Base-by-base conservation (phyloP, 1,140 invertebrate genomes). In the Dinothrombium tinctorium region DNA sequence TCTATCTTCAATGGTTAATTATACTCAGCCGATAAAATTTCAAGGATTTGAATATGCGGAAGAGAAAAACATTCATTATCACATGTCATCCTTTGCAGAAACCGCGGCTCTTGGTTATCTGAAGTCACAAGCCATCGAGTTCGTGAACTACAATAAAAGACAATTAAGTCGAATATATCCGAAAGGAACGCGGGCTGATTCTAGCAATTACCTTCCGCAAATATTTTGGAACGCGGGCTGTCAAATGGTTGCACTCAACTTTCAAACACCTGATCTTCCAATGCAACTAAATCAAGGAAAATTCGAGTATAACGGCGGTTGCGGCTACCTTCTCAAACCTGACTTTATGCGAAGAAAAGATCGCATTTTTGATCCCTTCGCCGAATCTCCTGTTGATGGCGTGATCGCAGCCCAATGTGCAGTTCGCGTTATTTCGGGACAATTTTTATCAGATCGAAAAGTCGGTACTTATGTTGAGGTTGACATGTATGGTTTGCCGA, bases 271-370 rank as follows among this genome's bases (percentile, higher is more conserved):
- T 12, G 94, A 99, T 67, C 64, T 99, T 45, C 89, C 89, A 11
- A 96, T 99, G 89, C 94, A 99, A 64, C 64, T 99, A 41, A 99
- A 99, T 64, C 90, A 96, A 66, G 94, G 94, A 46, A 99, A 98
- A 68, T 99, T 98, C 63, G 94, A 99, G 59, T 71, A 71, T 48
- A 69, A 69, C 50, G 92, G 94, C 56, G 94, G 94, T 56, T 89
- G 73, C 53, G 89, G 92, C 4, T 99, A 94, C 62, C 63, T 99
- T 11, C 63, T 99, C 40, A 99, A 99, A 59, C 92, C 92, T 2
- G 92, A 99, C 60, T 99, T 98, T 64, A 98, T 99, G 90, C 66
- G 92, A 47, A 66, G 90, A 35, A 72, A 79, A 4, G 94, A 99
- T 61, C 68, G 86, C 51, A 82, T 73, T 51, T 99, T 99, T 58